A percentile compares a stretch with the other conserved stretches of the same genome.
These are phyloP conservation scores for Cebidichthys violaceus DNA, from an alignment of 2,113 vertebrate genomes.

Conservation along the genomic window DNA sequence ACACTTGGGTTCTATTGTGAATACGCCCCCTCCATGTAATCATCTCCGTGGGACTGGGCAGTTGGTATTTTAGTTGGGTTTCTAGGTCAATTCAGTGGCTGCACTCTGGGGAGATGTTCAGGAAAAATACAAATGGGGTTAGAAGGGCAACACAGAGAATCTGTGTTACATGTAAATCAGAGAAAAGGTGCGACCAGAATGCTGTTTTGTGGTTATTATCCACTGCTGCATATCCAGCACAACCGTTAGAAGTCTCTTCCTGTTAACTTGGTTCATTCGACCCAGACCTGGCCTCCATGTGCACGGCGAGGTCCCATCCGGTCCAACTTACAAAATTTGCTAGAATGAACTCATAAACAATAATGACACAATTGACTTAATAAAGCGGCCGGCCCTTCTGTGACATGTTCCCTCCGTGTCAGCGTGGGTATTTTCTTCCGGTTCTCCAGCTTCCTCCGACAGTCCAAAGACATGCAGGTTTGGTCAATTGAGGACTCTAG, in stretches of 20 bases:
- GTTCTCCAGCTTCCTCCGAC: too few relatives aligned
- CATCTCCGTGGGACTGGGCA: conserved; percentile 30
- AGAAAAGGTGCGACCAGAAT: not conserved
- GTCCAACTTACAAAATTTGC: not conserved
- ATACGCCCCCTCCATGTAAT: conserved; percentile 54
- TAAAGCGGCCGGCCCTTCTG: too few relatives aligned
- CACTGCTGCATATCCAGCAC: too few relatives aligned
- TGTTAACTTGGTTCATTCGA: too few relatives aligned
- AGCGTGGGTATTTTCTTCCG: too few relatives aligned
- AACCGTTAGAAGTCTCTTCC: too few relatives aligned
- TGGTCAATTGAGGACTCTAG: too few relatives aligned
- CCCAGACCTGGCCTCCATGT: not conserved
- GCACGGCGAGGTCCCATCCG: not conserved
- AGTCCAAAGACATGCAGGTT: too few relatives aligned
- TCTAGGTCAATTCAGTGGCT: conserved; percentile 47
- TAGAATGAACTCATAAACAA: not conserved
- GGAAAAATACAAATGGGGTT: conserved; percentile 42
- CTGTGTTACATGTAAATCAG: conserved; percentile 19
- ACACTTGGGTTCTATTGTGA: conserved; percentile 55
- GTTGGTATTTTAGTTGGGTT: conserved; percentile 64
- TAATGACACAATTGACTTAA: too few relatives aligned
- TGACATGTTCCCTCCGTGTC: too few relatives aligned
- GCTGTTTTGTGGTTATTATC: not conserved
- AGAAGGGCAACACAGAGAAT: conserved; percentile 21
- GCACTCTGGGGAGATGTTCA: conserved; percentile 14